These are phyloP conservation scores for Charina bottae DNA, from an alignment of 2,113 vertebrate genomes.

Conservation along the genomic window DNA sequence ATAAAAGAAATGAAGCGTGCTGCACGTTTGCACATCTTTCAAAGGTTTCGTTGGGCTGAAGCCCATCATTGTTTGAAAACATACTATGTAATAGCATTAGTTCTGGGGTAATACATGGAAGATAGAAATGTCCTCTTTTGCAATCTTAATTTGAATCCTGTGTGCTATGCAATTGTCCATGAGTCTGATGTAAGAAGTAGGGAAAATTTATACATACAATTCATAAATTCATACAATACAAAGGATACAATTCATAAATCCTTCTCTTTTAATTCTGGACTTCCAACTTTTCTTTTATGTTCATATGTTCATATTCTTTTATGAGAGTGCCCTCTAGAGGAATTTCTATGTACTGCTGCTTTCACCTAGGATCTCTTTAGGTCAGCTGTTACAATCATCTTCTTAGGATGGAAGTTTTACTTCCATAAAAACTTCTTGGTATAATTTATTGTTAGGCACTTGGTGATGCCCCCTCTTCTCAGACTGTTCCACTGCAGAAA, in stretches of 20 bases:
- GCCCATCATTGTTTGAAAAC: neutral
- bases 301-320: rapidly evolving
- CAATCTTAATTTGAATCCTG: neutral
- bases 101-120: rapidly evolving
- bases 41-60: neutral
- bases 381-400: neutral
- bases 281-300: neutral
- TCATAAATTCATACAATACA: too few relatives aligned
- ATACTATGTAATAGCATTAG: neutral
- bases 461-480: neutral
- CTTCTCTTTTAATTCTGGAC: rapidly evolving
- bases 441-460: neutral
- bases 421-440: neutral
- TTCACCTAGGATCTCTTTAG: neutral
- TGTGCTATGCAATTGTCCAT: neutral
- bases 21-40: neutral
- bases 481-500: neutral
- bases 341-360: neutral
- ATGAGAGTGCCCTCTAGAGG: slow-evolving; percentile 58
- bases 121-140: neutral
- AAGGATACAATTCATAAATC: too few relatives aligned
- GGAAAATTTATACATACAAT: too few relatives aligned
- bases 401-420: neutral
- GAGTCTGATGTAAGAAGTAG: neutral
- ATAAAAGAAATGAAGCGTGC: neutral